Evolutionary conservation across 2,888 invertebrate species (phyloP), one percentile per base, ranked within the genome.

Genomic region (Zootermopsis nevadensis): DNA sequence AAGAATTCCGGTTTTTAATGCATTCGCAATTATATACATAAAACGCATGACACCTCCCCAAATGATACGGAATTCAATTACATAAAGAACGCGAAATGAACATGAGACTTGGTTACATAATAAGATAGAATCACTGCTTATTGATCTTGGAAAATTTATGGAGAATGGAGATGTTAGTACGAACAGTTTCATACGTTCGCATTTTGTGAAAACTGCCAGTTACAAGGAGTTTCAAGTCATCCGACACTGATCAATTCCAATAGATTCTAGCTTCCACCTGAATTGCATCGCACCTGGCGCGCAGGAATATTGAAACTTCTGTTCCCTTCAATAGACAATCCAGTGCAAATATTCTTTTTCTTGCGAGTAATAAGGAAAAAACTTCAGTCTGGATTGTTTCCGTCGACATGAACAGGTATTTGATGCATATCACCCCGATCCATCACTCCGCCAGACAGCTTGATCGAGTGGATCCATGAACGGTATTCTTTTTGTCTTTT

Each of bases 181-280:
- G 19, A 19, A 12, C 48, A 48, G 19, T 48, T 48, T 48, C 12
- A 48, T 3, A 19, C 19, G 1, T 60, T 60, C 60, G 4, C 27
- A 60, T 60, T 60, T n/a, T 60, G 60, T 60, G 60, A 27, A 60
- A 60, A 60, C 60, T 27, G n/a, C 60, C n/a, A 6, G 60, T 27
- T 60, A n/a, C 2, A 6, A 38, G 35, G 33, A 8, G 74, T n/a
- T 74, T n/a, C 33, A 38, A 42, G 22, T 2, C 74, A n/a, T 30
- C 8, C 10, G 42, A 38, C 7, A 6, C 33, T 38, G 38, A 74
- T 74, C 74, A 74, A 74, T 74, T 38, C 3, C 42, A 38, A 74
- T 30, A n/a, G 42, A 74, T 74, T 74, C 38, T 38, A 74, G 42
- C 74, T 74, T 74, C 35, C 74, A 74, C 74, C 74, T 74, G 74